phyloP scores from a whole-genome alignment of 2,113 vertebrate genomes.

The Andinoacara biseriatus region DNA sequence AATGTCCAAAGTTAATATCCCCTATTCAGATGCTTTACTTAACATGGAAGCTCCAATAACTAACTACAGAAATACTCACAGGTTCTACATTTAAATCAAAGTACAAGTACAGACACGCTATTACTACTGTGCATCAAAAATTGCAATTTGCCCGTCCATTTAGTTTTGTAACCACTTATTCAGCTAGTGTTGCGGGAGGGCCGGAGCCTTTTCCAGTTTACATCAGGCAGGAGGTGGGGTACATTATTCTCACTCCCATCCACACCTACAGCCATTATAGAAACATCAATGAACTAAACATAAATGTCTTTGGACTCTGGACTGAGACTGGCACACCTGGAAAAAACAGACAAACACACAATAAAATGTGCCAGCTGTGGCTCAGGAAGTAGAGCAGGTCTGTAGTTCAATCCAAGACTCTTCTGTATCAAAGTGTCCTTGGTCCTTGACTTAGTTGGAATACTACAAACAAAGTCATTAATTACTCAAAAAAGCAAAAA shows the following conservation, averaged over 20 bases:
- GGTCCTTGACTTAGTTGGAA: neutral
- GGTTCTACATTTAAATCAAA: neutral
- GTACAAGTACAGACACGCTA: neutral
- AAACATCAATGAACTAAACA: neutral
- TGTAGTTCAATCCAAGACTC: neutral
- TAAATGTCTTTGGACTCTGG: neutral
- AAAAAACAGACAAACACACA: neutral
- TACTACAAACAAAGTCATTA: neutral
- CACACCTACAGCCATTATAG: neutral
- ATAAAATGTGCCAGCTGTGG: conserved; percentile 1
- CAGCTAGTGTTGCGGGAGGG: neutral
- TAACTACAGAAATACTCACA: neutral
- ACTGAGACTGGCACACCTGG: neutral
- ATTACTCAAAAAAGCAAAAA: neutral
- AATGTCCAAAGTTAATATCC: neutral
- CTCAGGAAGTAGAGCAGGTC: neutral
- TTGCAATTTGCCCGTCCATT: neutral
- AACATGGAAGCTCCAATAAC: neutral
- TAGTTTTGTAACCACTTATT: neutral
- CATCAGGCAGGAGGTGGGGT: neutral
- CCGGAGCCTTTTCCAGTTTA: neutral
- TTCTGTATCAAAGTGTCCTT: conserved; percentile 1
- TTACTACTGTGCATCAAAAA: neutral
- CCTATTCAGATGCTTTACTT: neutral
- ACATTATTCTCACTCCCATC: neutral